Conservation (phyloP, 2,113 vertebrate genomes). For the Chauna torquata region DNA sequence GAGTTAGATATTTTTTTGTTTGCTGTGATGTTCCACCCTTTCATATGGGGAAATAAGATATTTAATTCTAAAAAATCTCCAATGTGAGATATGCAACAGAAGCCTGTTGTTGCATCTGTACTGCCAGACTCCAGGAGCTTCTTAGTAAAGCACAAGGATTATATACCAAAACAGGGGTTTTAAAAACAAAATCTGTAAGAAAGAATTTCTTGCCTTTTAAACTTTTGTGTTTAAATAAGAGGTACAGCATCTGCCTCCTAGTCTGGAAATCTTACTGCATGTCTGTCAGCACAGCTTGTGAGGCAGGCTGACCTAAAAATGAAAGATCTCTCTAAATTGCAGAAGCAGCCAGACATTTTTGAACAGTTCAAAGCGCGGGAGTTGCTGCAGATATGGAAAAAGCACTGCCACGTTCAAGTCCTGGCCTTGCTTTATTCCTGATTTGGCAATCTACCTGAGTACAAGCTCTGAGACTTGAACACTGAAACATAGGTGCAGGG, state of each 20-base stretch:
- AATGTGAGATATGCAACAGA: background rate
- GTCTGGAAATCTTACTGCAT: background rate
- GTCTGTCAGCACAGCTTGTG: background rate
- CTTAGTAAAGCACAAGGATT: background rate
- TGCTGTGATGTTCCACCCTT: background rate
- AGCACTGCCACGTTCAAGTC: background rate
- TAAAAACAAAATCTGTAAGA: background rate
- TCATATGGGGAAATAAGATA: background rate
- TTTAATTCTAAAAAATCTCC: conserved; percentile 44
- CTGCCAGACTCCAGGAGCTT: conserved; percentile 18
- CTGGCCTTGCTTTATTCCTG: background rate
- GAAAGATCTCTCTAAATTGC: conserved; percentile 8
- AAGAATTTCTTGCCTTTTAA: background rate
- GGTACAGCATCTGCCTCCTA: background rate
- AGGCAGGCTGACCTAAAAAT: conserved; percentile 37
- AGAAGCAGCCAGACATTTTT: conserved; percentile 38
- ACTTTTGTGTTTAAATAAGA: conserved; percentile 18
- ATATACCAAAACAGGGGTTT: background rate
- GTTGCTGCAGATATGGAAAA: conserved; percentile 4
- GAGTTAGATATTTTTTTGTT: background rate
- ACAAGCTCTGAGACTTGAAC: background rate
- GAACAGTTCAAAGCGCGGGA: conserved; percentile 36
- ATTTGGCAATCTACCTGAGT: background rate
- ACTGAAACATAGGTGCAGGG: background rate
- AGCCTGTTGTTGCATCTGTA: conserved; percentile 12